These are phyloP conservation scores for Geophilus truncorum DNA, from an alignment of 2,888 invertebrate species.

Conservation along the genomic window DNA sequence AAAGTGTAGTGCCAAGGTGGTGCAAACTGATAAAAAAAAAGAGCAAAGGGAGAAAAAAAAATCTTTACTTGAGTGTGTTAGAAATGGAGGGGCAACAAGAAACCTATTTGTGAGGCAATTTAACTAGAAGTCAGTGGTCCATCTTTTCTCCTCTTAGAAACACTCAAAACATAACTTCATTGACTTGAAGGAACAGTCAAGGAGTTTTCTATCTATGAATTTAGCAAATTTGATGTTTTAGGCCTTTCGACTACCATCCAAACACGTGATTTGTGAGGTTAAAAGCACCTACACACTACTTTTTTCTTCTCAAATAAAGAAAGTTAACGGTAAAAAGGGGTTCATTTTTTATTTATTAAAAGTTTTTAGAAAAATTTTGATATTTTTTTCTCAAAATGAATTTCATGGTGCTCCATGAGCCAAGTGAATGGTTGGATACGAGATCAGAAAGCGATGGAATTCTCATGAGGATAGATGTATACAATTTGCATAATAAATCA, in stretches of 20 bases:
- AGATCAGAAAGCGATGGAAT: too few relatives aligned
- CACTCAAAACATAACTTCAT: conserved; percentile 25
- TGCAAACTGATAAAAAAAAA: conserved; percentile 13
- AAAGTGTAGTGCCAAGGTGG: conserved; percentile 17
- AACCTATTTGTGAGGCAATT: conserved; percentile 16
- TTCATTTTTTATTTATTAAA: conserved; percentile 3
- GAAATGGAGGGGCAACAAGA: not conserved
- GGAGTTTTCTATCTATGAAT: not conserved
- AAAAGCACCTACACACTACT: not conserved
- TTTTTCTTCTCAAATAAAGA: not conserved
- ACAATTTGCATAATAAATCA: too few relatives aligned
- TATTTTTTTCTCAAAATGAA: not conserved
- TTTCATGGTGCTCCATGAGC: not conserved
- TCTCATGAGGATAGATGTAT: too few relatives aligned
- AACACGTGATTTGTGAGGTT: not conserved
- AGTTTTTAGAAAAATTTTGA: not conserved
- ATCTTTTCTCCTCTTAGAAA: conserved; percentile 2
- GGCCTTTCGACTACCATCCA: not conserved
- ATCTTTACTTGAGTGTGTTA: not conserved
- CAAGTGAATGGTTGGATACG: too few relatives aligned
- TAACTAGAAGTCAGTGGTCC: conserved; percentile 7
- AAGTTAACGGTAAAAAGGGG: not conserved
- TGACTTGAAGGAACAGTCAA: not conserved
- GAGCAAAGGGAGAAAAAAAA: not conserved
- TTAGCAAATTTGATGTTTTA: not conserved